Percentiles rank a stretch among this genome's conserved stretches.
These are phyloP conservation scores for Tenthredo livida DNA, from an alignment of 2,888 invertebrate species.

Conservation along the genomic window DNA sequence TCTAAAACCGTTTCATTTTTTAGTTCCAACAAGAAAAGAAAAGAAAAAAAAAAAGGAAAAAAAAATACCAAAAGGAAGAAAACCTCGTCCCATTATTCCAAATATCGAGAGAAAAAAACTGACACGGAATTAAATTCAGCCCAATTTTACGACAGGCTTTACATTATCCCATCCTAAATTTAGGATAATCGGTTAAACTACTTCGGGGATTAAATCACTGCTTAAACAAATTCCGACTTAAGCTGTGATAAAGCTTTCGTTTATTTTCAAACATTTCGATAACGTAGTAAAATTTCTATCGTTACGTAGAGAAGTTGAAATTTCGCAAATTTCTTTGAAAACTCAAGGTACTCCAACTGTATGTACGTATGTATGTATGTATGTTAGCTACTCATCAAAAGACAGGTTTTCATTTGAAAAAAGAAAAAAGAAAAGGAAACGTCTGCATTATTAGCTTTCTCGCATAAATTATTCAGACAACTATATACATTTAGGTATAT, in stretches of 20 bases:
- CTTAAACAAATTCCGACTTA: no score
- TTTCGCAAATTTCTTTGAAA: no score
- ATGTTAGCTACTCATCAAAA: no score
- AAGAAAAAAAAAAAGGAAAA: not conserved
- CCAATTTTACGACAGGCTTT: not conserved
- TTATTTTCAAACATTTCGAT: no score
- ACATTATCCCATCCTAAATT: not conserved
- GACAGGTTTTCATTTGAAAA: no score
- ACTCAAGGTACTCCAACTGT: no score
- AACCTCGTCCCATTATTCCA: not conserved
- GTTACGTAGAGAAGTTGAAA: no score
- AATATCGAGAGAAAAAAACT: not conserved
- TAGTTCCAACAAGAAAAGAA: not conserved
- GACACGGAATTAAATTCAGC: not conserved
- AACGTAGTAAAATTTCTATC: no score
- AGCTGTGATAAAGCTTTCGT: no score
- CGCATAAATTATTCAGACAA: not conserved
- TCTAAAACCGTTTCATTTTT: not conserved
- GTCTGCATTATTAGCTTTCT: not conserved
- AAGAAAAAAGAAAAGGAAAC: no score
- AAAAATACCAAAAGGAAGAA: not conserved
- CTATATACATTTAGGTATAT: not conserved
- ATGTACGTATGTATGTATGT: no score
- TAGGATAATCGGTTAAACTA: not conserved
- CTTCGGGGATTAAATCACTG: not conserved